Base-by-base conservation (phyloP, 2,797 vertebrate genomes). In the Pangasius krempfi region DNA sequence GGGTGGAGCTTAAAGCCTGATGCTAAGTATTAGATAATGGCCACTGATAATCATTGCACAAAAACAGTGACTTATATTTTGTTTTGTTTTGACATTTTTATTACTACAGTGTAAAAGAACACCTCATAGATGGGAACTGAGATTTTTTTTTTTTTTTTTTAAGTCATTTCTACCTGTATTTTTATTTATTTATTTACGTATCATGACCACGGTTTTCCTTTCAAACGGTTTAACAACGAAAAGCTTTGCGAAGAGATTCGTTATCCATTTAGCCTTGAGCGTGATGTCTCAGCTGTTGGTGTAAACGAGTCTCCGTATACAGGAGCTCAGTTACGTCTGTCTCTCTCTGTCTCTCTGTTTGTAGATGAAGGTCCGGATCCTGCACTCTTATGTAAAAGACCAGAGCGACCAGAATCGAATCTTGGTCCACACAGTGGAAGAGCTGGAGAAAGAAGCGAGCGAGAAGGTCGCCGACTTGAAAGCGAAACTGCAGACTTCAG, bases 321-420 rank as follows among this genome's bases (percentile, higher is more conserved):
- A 30, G 72, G 12, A 73, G 40, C 81, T 60, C 33, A 13, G n/a
- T 56, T 4, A n/a, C 12, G 30, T 85, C n/a, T 37, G 33, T 40
- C 37, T 37, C 37, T 37, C 27, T 20, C 22, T 78, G 27, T 78
- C 5, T 86, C 14, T 56, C 22, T 75, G 60, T 47, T 22, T 56
- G 79, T 82, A 93, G 94, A 93, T 91, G 70, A 94, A 94, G 91
- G 90, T 95, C 89, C 81, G 81, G 87, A 89, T 95, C 85, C 93
- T 95, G 92, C 82, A 88, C 88, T 94, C 95, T 44, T 94, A 90
- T 60, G 88, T 94, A 90, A 93, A 93, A 86, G 84, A 94, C 91
- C 90, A 94, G 60, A 91, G 90, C 89, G 92, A 95, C 86, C 92
- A 95, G 93, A 96, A 94, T 87, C 93, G 92, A 90, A 83, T 95